Base-by-base conservation (phyloP, 1,140 invertebrate genomes). In the Drosophila setifemur region DNA sequence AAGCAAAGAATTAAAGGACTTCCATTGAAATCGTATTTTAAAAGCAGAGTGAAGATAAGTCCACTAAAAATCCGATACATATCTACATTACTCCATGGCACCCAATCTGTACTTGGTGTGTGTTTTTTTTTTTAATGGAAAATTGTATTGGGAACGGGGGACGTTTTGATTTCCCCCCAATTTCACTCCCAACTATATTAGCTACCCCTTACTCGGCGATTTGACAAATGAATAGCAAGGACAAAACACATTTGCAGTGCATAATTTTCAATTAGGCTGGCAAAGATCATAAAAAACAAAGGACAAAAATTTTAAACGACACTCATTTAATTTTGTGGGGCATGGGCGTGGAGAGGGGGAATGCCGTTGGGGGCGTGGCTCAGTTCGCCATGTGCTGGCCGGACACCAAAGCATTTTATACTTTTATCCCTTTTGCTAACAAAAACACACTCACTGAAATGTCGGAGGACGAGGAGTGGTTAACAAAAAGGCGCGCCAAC, bases 381-480 rank as follows among this genome's bases (percentile, higher is more conserved):
- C 18, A 5, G 47, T 11, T 25, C 37, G 52, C 73, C 79, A 78
- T 74, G 74, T 79, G 64, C 78, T 71, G 78, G 64, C 78, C 67
- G 78, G 81, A 68, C 79, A 72, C 37, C 64, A 78, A 79, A 79
- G 81, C 66, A 85, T 69, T 75, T 86, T 85, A 86, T 86, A 75
- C 79, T 85, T 85, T 85, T 85, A 83, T 83, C 79, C 79, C 79
- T 85, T 83, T 85, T 85, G 58, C 79, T 61, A 85, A 83, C 70
- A 83, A 85, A 78, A 83, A 85, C 78, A 82, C 50, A 50, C 6
- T 69, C 26, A 42, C 18, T 26, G 6, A 35, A 39, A 4, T 49
- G 67, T 16, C n/a, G 25, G 7, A 52, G 23, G 43, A 25, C 40
- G 28, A 35, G 29, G 35, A 54, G 44, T 50, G 57, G 73, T 77